Evolutionary conservation across 2,888 invertebrate species (phyloP), one percentile per base, ranked within the genome.

Genomic region (Cosmia pyralina): DNA sequence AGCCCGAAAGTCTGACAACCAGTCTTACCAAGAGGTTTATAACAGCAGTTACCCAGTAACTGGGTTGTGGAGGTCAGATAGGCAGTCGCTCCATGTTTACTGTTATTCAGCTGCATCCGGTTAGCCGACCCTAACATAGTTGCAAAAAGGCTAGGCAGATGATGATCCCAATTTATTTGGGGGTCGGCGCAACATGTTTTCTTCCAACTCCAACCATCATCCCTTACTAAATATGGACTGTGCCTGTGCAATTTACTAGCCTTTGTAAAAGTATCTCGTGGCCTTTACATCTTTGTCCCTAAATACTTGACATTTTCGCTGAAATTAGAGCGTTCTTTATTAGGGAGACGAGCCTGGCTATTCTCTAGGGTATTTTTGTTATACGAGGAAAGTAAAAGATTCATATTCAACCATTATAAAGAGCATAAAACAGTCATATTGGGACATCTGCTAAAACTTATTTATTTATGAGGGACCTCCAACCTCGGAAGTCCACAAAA

Each of bases 321-420:
- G 22, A 73, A 78, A 82, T 78, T 78, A 55, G 68, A 48, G 17
- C 70, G 79, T 7, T 17, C 53, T 68, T 55, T 81, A 63, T 50
- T 70, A 52, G 19, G 28, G 28, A 28, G 55, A 52, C 19, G 38
- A 19, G n/a, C 46, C 46, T n/a, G 46, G 3, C 46, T 60, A 50
- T 65, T 71, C 76, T 41, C 67, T 3, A 41, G 50, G 55, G 81
- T 10, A 65, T 72, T 53, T 59, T 58, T 48, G 28, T 57, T 65
- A 58, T 34, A 62, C 15, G 34, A 62, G 2, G 22, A 63, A 75
- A 15, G 63, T 50, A 38, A 62, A 63, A 66, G 3, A 58, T 57
- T 53, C 0, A 77, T 55, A 60, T 77, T 60, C 34, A 10, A 59
- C 28, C 15, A 0, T 28, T 58, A 13, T 6, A 17, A 55, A 50